phyloP scores from a whole-genome alignment of 2,888 invertebrate genomes.

The Limnephilus lunatus region DNA sequence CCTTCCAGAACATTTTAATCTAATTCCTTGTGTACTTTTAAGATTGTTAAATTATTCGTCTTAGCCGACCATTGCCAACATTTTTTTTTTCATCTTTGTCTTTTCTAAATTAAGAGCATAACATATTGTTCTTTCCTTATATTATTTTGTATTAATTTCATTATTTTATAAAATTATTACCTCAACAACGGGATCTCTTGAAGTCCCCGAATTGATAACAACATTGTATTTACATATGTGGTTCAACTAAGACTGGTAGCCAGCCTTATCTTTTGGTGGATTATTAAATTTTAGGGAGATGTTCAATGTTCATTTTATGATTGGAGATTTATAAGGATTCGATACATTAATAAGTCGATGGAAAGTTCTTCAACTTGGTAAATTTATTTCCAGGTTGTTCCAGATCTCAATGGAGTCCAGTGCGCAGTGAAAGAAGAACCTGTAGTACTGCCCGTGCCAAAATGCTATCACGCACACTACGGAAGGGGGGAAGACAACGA shows the following conservation, averaged over 20 bases:
- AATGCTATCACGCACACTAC: constrained; percentile 81
- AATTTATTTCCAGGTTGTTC: constrained; percentile 77
- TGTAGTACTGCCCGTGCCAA: constrained; percentile 78
- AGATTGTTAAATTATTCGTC: too few relatives aligned
- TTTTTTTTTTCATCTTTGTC: too few relatives aligned
- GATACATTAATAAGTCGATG: too few relatives aligned
- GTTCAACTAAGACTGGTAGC: too few relatives aligned
- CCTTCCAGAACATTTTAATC: too few relatives aligned
- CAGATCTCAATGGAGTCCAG: constrained; percentile 78
- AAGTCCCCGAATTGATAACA: not conserved
- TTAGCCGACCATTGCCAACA: too few relatives aligned
- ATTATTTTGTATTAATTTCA: too few relatives aligned
- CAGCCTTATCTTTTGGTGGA: not conserved
- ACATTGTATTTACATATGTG: too few relatives aligned
- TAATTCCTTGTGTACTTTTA: too few relatives aligned
- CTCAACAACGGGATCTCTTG: not conserved
- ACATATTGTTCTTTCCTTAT: too few relatives aligned
- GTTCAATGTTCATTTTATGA: not conserved
- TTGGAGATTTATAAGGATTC: not conserved
- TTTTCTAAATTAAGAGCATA: too few relatives aligned
- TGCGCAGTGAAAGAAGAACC: constrained; percentile 70
- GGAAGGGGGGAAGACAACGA: constrained; percentile 69
- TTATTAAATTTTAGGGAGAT: not conserved
- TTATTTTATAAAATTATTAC: too few relatives aligned
- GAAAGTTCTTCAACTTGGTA: not conserved